A percentile compares a stretch with the other conserved stretches of the same genome.
These are phyloP conservation scores for Apostichopus leukothele DNA, from an alignment of 53 echinoderm and acorn worm species.

Conservation along the genomic window DNA sequence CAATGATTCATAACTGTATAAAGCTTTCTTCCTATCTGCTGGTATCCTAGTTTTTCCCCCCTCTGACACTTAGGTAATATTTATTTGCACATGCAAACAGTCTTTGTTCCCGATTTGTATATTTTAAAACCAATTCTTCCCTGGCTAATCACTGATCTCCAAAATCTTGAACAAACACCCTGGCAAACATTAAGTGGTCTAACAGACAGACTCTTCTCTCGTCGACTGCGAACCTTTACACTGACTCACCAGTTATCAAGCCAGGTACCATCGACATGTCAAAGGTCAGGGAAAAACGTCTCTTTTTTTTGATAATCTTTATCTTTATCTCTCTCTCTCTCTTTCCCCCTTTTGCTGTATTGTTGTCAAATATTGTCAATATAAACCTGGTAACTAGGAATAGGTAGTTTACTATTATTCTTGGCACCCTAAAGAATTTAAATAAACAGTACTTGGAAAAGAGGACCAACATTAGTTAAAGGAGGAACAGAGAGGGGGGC, in stretches of 20 bases:
- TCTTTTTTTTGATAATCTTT: too few species aligned
- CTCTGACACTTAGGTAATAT: background rate
- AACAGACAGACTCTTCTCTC: background rate
- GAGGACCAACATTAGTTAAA: too few species aligned
- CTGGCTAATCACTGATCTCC: background rate
- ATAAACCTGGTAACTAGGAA: too few species aligned
- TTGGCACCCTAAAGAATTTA: too few species aligned
- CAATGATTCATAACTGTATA: too few species aligned
- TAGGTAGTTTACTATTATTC: too few species aligned
- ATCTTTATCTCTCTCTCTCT: too few species aligned
- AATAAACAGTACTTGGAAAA: too few species aligned
- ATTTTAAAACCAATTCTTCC: background rate
- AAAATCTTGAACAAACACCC: conserved; percentile 4
- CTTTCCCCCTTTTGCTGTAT: too few species aligned
- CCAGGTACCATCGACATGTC: background rate
- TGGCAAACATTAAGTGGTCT: background rate
- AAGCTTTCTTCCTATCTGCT: background rate
- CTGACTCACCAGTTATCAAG: background rate
- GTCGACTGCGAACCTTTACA: background rate
- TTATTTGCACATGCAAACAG: background rate
- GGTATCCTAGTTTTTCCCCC: background rate
- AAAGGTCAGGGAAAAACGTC: too few species aligned
- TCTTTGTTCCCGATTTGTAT: background rate
- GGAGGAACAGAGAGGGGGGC: too few species aligned
- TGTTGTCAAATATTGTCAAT: too few species aligned